Percentiles rank a stretch among this genome's conserved stretches.
Evolutionary conservation across 2,797 vertebrate species (phyloP).

Genomic region (Mastacembelus armatus): DNA sequence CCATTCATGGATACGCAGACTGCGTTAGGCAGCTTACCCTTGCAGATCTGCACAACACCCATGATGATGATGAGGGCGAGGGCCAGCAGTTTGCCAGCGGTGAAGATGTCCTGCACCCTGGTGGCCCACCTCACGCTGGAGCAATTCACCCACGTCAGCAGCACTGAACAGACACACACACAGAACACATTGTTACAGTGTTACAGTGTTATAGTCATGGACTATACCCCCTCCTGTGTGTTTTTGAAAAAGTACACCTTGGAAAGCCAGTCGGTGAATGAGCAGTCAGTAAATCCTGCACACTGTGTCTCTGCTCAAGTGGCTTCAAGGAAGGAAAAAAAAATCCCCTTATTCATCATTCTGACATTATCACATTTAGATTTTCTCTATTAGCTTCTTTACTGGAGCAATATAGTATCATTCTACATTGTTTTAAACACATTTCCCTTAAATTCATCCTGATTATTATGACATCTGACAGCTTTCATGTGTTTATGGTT

Average conservation of each 20-base stretch:
- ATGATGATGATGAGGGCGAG: slow-evolving; percentile 93
- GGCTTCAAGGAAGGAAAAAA: background rate
- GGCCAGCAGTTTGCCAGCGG: slow-evolving; percentile 92
- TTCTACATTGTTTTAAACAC: too few species aligned
- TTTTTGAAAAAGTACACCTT: slow-evolving; percentile 59
- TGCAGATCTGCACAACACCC: slow-evolving; percentile 95
- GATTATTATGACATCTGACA: too few species aligned
- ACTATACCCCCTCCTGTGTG: background rate
- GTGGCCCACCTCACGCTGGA: slow-evolving; percentile 94
- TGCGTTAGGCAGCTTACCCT: slow-evolving; percentile 79
- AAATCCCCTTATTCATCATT: background rate
- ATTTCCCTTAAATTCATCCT: background rate
- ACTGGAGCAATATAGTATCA: too few species aligned
- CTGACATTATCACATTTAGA: too few species aligned
- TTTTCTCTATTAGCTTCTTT: background rate
- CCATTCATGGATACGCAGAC: slow-evolving; percentile 3
- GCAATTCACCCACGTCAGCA: slow-evolving; percentile 96
- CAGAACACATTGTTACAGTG: background rate
- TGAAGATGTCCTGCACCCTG: slow-evolving; percentile 93
- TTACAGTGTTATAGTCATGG: too few species aligned
- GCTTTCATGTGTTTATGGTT: slow-evolving; percentile 1
- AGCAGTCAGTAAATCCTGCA: background rate
- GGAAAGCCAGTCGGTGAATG: too few species aligned
- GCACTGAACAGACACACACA: slow-evolving; percentile 68
- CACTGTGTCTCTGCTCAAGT: background rate